A percentile compares a stretch with the other conserved stretches of the same genome.
These are phyloP conservation scores for Lasioglossum calceatum DNA, from an alignment of 2,888 invertebrate species.

Conservation along the genomic window DNA sequence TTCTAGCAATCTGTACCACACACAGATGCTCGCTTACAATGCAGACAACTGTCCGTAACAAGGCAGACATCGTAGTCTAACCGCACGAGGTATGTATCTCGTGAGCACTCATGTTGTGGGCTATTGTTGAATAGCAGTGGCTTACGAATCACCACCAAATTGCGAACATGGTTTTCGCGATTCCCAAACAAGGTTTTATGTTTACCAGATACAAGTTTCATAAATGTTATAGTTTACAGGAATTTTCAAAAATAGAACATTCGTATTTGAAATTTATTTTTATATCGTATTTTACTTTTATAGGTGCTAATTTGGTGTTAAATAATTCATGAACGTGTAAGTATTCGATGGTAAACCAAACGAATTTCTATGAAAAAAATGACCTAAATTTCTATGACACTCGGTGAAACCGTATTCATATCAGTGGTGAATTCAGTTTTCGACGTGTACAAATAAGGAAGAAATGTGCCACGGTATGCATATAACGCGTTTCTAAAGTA, in stretches of 20 bases:
- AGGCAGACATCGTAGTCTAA: background rate
- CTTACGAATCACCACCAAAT: background rate
- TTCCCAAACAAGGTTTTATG: background rate
- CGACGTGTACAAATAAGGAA: constrained; percentile 30
- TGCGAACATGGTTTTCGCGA: background rate
- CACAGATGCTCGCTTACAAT: background rate
- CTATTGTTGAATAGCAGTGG: background rate
- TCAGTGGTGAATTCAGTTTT: constrained; percentile 47
- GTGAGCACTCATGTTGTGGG: background rate
- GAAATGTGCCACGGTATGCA: constrained; percentile 48
- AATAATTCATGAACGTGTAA: background rate
- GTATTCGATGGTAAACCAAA: background rate
- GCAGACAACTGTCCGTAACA: background rate
- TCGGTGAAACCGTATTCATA: constrained; percentile 18
- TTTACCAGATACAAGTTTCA: background rate
- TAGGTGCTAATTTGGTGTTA: background rate
- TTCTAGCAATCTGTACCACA: background rate
- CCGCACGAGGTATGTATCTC: background rate
- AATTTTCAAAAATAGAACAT: background rate
- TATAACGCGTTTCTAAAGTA: constrained; percentile 76
- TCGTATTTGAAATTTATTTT: background rate
- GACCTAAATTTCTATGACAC: constrained; percentile 24
- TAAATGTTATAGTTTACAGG: background rate
- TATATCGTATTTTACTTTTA: background rate
- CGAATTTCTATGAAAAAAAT: constrained; percentile 24